phyloP scores from a whole-genome alignment of 37 sponge, comb jelly and placozoan genomes.

The Ianthella basta region DNA sequence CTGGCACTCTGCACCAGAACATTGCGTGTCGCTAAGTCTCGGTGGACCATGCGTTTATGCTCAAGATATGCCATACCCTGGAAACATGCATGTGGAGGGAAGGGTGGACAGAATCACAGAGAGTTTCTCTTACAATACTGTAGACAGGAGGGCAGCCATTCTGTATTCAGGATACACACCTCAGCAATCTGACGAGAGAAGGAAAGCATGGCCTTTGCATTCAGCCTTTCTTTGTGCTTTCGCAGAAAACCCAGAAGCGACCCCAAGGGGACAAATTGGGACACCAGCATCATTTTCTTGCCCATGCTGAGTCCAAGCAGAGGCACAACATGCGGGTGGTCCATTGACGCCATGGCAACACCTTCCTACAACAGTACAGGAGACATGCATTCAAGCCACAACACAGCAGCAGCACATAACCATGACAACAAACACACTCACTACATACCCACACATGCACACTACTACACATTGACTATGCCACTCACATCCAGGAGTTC shows the following conservation, averaged over 20 bases:
- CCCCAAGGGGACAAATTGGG: conserved; percentile 86
- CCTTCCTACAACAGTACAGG: conserved; percentile 63
- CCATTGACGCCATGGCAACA: conserved; percentile 85
- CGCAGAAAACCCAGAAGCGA: conserved; percentile 82
- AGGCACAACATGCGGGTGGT: conserved; percentile 82
- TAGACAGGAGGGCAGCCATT: neutral
- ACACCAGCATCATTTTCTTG: conserved; percentile 79
- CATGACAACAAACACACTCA: neutral
- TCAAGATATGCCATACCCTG: conserved; percentile 94
- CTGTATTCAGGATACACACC: conserved; percentile 4
- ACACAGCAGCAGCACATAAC: no score
- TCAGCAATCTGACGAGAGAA: conserved; percentile 77
- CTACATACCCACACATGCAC: conserved; percentile 13
- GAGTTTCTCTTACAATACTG: neutral
- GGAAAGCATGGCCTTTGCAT: conserved; percentile 63
- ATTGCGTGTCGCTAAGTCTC: conserved; percentile 90
- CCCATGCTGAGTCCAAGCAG: conserved; percentile 86
- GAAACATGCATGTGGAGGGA: neutral
- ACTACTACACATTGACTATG: neutral
- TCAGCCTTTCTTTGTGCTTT: conserved; percentile 68
- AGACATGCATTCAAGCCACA: no score
- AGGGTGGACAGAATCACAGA: neutral
- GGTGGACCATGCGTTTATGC: conserved; percentile 79
- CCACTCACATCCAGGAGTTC: conserved; percentile 57
- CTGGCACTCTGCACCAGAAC: conserved; percentile 79